Conservation (phyloP, 1,140 invertebrate genomes). For the Hesperophylax magnus region DNA sequence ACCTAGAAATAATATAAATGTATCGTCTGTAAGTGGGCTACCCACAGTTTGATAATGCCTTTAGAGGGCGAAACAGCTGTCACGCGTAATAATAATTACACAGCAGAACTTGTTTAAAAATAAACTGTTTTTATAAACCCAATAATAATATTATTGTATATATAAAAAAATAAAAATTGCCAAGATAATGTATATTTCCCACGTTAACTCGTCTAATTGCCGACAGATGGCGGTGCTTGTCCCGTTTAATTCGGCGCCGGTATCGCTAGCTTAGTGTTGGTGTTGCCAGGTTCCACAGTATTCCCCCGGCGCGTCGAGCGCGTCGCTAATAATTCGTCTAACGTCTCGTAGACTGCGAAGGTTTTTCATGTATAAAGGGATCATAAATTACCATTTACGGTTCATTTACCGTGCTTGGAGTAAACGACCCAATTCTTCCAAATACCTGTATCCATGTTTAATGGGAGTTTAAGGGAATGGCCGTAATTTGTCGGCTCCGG, state of each 20-base stretch:
- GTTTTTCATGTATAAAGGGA: slow-evolving; percentile 58
- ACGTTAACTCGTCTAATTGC: slow-evolving; percentile 1
- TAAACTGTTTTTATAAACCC: too few species aligned
- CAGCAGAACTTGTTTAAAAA: too few species aligned
- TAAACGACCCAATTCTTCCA: slow-evolving; percentile 58
- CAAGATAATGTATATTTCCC: too few species aligned
- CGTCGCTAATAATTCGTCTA: slow-evolving; percentile 52
- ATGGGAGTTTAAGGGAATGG: slow-evolving; percentile 58
- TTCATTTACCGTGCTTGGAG: slow-evolving; percentile 57
- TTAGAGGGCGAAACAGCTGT: too few species aligned
- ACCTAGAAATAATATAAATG: too few species aligned
- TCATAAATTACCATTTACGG: slow-evolving; percentile 59
- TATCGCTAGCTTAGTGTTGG: too few species aligned
- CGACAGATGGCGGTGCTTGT: slow-evolving; percentile 35
- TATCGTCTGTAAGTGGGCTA: too few species aligned
- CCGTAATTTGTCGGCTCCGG: slow-evolving; percentile 55
- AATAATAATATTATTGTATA: too few species aligned
- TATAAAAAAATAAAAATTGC: too few species aligned
- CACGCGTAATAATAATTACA: too few species aligned
- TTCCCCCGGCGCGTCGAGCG: background rate
- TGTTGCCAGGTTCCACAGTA: background rate
- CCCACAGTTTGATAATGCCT: too few species aligned
- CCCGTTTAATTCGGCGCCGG: slow-evolving; percentile 19
- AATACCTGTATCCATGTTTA: slow-evolving; percentile 59
- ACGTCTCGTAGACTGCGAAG: slow-evolving; percentile 43